These are phyloP conservation scores for Yponomeuta plumbellus DNA, from an alignment of 2,888 invertebrate species.

Conservation along the genomic window DNA sequence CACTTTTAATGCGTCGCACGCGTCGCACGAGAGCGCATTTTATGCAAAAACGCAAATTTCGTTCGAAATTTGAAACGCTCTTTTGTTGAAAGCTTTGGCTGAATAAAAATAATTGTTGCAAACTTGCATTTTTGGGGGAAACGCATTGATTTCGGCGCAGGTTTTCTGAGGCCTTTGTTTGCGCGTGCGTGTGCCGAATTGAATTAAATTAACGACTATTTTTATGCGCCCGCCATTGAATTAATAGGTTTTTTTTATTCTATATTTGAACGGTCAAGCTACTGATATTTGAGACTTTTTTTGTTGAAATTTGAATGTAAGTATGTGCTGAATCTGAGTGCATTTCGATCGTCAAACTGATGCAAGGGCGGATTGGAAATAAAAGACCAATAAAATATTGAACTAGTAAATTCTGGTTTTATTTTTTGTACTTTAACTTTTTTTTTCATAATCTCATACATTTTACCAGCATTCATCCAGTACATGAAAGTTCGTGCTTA, in stretches of 20 bases:
- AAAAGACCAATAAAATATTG: conserved; percentile 51
- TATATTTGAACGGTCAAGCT: conserved; percentile 49
- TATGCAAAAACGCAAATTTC: conserved; percentile 77
- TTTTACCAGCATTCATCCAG: conserved; percentile 46
- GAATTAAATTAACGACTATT: conserved; percentile 57
- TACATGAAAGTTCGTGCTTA: conserved; percentile 38
- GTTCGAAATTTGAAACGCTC: conserved; percentile 74
- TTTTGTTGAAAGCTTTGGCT: conserved; percentile 54
- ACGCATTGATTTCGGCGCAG: conserved; percentile 30
- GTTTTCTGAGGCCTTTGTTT: conserved; percentile 11
- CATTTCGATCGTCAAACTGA: too few relatives aligned
- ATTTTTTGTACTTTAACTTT: conserved; percentile 68
- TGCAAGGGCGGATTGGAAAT: conserved; percentile 29
- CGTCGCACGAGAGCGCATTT: conserved; percentile 58
- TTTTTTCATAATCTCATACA: conserved; percentile 61
- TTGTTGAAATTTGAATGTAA: neutral
- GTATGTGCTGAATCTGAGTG: neutral
- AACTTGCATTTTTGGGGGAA: conserved; percentile 61
- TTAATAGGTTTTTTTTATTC: conserved; percentile 48
- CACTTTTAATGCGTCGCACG: conserved; percentile 57
- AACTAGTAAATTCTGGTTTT: conserved; percentile 54
- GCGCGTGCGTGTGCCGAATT: conserved; percentile 47
- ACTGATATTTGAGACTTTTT: conserved; percentile 21
- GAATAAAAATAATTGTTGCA: conserved; percentile 69
- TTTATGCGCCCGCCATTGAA: conserved; percentile 63